Evolutionary conservation across 2,797 vertebrate species (phyloP).

Genomic region (Scarus forsteni): DNA sequence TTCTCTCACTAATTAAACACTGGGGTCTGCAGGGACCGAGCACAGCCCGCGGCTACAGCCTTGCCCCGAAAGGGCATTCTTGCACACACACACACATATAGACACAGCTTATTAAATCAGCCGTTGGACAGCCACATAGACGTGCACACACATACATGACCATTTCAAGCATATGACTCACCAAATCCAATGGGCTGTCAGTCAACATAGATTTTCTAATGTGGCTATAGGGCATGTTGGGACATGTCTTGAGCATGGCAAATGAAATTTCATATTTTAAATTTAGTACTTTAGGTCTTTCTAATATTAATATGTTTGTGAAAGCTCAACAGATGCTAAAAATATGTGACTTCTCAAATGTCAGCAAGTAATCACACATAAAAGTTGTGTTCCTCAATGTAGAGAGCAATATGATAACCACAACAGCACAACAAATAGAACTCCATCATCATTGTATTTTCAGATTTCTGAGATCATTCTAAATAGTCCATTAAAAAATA

Average conservation of each 20-base stretch:
- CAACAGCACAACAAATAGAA: too few species aligned
- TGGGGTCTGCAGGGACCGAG: conserved; percentile 63
- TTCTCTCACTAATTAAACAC: conserved; percentile 77
- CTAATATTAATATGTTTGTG: neutral
- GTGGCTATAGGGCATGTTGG: neutral
- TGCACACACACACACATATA: conserved; percentile 37
- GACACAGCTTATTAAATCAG: conserved; percentile 22
- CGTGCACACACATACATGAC: neutral
- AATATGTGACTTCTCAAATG: too few species aligned
- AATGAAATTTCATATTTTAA: neutral
- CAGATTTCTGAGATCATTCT: too few species aligned
- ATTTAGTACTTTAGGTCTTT: neutral
- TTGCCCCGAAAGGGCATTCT: conserved; percentile 65
- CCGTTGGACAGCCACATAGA: neutral
- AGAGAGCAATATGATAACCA: too few species aligned
- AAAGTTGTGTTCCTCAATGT: too few species aligned
- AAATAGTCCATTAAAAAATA: too few species aligned
- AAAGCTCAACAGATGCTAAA: too few species aligned
- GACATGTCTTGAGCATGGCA: neutral
- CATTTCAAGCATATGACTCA: neutral
- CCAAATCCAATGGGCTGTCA: neutral
- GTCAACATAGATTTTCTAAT: neutral
- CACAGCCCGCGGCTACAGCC: conserved; percentile 48
- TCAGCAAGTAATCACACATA: too few species aligned
- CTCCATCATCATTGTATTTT: too few species aligned